Percentiles rank a stretch among this genome's conserved stretches.
These are phyloP conservation scores for Chionoecetes opilio DNA, from an alignment of 1,140 invertebrate species.

Conservation along the genomic window DNA sequence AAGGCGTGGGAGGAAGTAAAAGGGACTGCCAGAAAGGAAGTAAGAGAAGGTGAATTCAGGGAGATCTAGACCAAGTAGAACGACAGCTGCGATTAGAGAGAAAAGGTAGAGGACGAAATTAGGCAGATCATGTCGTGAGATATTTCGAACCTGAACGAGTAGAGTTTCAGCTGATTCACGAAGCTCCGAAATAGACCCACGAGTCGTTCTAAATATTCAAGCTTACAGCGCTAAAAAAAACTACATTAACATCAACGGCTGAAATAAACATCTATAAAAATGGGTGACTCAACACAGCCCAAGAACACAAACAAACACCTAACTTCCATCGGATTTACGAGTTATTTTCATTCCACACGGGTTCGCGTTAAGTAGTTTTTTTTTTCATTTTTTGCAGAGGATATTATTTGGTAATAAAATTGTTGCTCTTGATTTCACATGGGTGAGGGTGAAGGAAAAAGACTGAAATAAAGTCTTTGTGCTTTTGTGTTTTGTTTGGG, in stretches of 20 bases:
- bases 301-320: not conserved
- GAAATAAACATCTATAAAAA: not conserved
- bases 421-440: not conserved
- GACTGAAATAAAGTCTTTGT: not conserved
- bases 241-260: not conserved
- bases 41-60: not conserved
- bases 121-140: not conserved
- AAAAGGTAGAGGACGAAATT: not conserved
- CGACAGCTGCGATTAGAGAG: not conserved
- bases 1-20: conserved; percentile 4
- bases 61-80: not conserved
- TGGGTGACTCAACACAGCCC: not conserved
- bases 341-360: not conserved
- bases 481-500: not conserved
- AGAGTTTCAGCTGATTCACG: not conserved
- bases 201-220: not conserved
- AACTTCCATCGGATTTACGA: not conserved
- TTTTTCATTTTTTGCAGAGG: not conserved
- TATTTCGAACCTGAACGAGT: not conserved
- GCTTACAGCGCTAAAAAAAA: not conserved
- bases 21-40: not conserved
- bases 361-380: not conserved
- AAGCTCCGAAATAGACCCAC: not conserved
- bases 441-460: not conserved
- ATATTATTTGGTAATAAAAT: not conserved